Conservation (phyloP, 92 coral and sea anemone genomes). For the Parazoanthus atlanticus region DNA sequence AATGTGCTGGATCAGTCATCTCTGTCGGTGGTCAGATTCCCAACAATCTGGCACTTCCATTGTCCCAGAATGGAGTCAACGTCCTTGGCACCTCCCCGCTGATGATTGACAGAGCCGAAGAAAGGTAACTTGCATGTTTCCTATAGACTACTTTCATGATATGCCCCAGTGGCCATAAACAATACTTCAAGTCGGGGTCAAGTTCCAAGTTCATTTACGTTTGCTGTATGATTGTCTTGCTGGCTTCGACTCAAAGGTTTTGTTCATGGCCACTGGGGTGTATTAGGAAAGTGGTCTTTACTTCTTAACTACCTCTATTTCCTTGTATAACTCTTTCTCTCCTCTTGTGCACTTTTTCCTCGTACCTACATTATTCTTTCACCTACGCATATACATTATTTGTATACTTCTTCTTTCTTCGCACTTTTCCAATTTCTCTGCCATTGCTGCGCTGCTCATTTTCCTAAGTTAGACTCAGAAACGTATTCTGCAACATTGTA, state of each 20-base stretch:
- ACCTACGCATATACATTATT: no score
- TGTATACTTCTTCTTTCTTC: no score
- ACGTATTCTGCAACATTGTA: no score
- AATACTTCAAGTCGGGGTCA: no score
- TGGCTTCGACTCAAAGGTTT: neutral
- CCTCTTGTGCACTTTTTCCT: neutral
- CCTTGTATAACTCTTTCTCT: neutral
- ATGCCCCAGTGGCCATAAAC: neutral
- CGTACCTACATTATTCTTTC: no score
- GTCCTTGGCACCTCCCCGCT: slow-evolving; percentile 93
- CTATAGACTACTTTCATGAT: neutral
- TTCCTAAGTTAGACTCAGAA: no score
- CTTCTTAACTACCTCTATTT: neutral
- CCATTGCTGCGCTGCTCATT: no score
- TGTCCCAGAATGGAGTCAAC: slow-evolving; percentile 84
- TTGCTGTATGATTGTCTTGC: neutral
- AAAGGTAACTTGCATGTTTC: slow-evolving; percentile 63
- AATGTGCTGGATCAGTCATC: slow-evolving; percentile 77
- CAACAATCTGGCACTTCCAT: slow-evolving; percentile 91
- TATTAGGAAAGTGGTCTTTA: no score
- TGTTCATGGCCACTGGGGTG: neutral
- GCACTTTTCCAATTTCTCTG: no score
- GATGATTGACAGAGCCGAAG: slow-evolving; percentile 98
- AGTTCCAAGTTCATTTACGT: no score
- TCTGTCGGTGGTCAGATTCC: slow-evolving; percentile 99